phyloP scores from a whole-genome alignment of 2,888 invertebrate species.

The Drosophila engyochracea region DNA sequence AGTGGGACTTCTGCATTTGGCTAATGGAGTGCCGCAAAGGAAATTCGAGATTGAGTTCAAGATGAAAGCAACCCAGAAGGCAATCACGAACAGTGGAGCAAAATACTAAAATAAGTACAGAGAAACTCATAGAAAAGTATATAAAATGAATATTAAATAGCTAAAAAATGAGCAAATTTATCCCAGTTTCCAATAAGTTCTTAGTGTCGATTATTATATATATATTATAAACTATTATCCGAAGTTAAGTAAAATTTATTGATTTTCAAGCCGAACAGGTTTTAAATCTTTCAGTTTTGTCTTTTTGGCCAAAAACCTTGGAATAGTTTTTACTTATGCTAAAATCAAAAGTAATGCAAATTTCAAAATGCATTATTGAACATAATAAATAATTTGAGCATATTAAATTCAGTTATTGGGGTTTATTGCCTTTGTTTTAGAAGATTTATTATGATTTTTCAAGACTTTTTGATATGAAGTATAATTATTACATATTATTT shows the following conservation, averaged over 20 bases:
- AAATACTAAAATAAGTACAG: rapidly evolving
- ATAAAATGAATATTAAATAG: neutral
- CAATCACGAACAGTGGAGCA: slow-evolving; percentile 31
- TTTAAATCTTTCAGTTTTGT: neutral
- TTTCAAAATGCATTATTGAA: neutral
- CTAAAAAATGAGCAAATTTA: neutral
- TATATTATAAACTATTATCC: neutral
- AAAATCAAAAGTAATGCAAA: neutral
- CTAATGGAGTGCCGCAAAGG: slow-evolving; percentile 67
- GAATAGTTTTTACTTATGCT: neutral
- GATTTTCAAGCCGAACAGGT: neutral
- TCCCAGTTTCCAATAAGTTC: neutral
- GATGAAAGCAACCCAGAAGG: slow-evolving; percentile 21
- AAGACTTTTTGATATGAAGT: neutral
- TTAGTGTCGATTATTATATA: neutral
- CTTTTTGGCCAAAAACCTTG: neutral
- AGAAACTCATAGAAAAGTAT: neutral
- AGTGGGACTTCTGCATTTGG: slow-evolving; percentile 60
- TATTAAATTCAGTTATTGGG: neutral
- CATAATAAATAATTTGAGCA: neutral
- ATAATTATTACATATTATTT: neutral
- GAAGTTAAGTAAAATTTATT: neutral
- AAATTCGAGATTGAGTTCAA: slow-evolving; percentile 38
- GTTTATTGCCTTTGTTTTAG: neutral
- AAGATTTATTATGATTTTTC: neutral